phyloP scores from a whole-genome alignment of 2,113 vertebrate species.

The Micromys minutus region DNA sequence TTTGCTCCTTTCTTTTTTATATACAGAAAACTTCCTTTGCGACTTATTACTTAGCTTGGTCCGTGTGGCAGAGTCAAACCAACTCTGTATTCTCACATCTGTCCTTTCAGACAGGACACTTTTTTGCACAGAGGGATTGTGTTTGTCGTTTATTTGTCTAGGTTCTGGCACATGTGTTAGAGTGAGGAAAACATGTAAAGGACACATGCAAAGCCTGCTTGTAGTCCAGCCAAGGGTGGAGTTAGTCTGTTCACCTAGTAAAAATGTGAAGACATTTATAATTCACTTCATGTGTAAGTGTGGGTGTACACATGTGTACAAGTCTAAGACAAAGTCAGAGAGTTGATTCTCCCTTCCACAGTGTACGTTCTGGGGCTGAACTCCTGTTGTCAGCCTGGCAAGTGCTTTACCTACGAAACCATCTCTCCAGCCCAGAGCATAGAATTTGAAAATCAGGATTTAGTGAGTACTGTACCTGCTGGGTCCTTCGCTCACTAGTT shows the following conservation, averaged over 20 bases:
- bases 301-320: background rate
- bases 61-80: background rate
- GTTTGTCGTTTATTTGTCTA: background rate
- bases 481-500: background rate
- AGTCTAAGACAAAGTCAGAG: background rate
- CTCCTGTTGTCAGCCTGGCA: background rate
- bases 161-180: background rate
- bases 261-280: background rate
- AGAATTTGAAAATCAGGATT: slow-evolving; percentile 28
- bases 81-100: background rate
- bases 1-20: background rate
- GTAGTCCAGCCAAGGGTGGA: background rate
- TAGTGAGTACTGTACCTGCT: background rate
- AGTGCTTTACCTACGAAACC: background rate
- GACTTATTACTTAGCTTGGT: background rate
- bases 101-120: background rate
- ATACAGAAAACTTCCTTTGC: background rate
- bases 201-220: background rate
- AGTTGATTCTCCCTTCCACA: background rate
- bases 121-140: background rate
- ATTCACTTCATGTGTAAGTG: background rate
- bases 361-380: background rate
- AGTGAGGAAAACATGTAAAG: background rate
- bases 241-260: background rate
- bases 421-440: background rate